Percentiles rank a stretch among this genome's conserved stretches.
Conservation (phyloP, 2,113 vertebrate genomes). For the Entomyzon cyanotis region DNA sequence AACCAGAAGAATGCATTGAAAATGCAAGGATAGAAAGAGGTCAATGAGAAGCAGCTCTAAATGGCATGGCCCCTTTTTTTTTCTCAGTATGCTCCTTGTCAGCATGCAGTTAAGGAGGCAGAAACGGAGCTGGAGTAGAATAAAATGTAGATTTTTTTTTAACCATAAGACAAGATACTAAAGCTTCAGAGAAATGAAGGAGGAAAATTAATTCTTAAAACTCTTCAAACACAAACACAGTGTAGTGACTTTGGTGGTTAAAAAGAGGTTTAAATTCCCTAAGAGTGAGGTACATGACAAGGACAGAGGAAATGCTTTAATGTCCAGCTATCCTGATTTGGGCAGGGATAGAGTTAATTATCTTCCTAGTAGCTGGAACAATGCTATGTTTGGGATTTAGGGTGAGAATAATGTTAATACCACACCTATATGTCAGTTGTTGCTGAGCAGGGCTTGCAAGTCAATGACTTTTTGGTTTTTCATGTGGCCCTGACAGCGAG, state of each 20-base stretch:
- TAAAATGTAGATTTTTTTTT: neutral
- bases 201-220: neutral
- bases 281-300: neutral
- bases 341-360: neutral
- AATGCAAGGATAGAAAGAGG: slow-evolving; percentile 31
- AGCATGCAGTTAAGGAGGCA: neutral
- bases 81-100: neutral
- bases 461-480: neutral
- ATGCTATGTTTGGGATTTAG: neutral
- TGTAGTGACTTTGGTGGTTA: neutral
- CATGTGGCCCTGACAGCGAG: neutral
- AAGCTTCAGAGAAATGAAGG: neutral
- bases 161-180: neutral
- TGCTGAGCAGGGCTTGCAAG: neutral
- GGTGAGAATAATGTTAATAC: neutral
- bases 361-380: neutral
- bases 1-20: neutral
- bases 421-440: neutral
- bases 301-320: neutral
- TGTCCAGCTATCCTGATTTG: neutral
- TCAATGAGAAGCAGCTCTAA: slow-evolving; percentile 22
- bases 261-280: neutral
- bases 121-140: slow-evolving; percentile 22
- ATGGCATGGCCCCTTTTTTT: neutral
- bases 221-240: neutral